Evolutionary conservation across 2,113 vertebrate genomes (phyloP).

Genomic region (Tupaia chinensis): DNA sequence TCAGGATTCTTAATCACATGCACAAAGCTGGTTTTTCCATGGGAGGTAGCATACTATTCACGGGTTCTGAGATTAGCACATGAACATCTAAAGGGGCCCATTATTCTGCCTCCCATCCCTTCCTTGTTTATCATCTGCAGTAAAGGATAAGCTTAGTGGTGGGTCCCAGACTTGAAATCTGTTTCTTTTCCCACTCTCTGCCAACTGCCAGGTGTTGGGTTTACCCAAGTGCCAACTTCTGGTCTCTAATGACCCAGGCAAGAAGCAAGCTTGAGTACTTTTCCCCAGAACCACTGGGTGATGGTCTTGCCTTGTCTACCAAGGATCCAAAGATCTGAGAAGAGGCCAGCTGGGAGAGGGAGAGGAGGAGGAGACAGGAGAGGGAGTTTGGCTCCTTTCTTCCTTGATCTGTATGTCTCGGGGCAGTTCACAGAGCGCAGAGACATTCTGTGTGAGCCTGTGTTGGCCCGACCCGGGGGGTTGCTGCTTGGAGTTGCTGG

Average conservation of each 20-base stretch:
- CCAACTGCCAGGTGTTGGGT: not conserved
- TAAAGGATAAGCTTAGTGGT: not conserved
- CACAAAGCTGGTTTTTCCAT: too few relatives aligned
- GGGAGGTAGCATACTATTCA: too few relatives aligned
- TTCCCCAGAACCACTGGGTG: not conserved
- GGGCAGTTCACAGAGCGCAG: not conserved
- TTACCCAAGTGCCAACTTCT: not conserved
- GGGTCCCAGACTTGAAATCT: not conserved
- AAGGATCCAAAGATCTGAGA: not conserved
- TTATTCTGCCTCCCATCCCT: not conserved
- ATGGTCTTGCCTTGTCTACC: not conserved
- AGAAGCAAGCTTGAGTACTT: not conserved
- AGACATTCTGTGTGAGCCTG: not conserved
- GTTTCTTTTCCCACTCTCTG: rapidly evolving
- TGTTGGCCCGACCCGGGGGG: not conserved
- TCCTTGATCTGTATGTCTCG: not conserved
- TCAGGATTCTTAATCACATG: too few relatives aligned
- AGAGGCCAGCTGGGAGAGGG: not conserved
- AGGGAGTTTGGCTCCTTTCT: not conserved
- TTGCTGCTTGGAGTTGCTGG: too few relatives aligned
- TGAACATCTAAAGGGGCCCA: too few relatives aligned
- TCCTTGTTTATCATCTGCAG: not conserved
- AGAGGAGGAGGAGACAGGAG: not conserved
- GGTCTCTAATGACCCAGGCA: not conserved
- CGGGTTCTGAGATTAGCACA: too few relatives aligned